Conservation (phyloP, 2,797 vertebrate genomes). For the Micrastur ruficollis region DNA sequence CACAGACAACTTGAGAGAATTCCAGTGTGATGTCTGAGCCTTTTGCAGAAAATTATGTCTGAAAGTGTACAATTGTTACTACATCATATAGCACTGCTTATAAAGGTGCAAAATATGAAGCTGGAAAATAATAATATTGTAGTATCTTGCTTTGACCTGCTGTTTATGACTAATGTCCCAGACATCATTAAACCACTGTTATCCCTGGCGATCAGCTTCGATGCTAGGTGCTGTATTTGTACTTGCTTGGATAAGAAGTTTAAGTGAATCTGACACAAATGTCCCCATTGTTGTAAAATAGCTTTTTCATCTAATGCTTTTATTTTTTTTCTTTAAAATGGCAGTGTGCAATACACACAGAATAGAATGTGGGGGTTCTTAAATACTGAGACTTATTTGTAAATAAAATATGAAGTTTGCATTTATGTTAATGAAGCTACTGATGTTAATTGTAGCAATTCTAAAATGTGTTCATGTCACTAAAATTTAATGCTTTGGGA, state of each 20-base stretch:
- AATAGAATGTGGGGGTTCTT: fast-evolving
- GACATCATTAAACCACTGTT: background rate
- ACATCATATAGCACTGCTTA: background rate
- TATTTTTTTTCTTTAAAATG: background rate
- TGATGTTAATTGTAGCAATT: background rate
- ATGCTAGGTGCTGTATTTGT: background rate
- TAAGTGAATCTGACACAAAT: background rate
- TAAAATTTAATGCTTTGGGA: background rate
- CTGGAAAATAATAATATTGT: background rate
- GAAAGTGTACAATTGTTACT: background rate
- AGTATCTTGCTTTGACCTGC: background rate
- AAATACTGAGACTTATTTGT: background rate
- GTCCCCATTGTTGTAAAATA: background rate
- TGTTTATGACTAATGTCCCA: background rate
- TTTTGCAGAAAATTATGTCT: background rate
- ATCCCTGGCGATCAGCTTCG: background rate
- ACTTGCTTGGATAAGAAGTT: background rate
- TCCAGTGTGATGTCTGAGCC: background rate
- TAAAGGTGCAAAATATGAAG: background rate
- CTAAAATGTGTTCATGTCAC: background rate
- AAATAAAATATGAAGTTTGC: background rate
- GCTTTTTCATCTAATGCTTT: background rate
- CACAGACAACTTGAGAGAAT: background rate
- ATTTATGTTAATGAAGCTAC: background rate
- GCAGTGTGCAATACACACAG: background rate